phyloP scores from a whole-genome alignment of 1,140 invertebrate genomes.

The Drosophila ambigua region DNA sequence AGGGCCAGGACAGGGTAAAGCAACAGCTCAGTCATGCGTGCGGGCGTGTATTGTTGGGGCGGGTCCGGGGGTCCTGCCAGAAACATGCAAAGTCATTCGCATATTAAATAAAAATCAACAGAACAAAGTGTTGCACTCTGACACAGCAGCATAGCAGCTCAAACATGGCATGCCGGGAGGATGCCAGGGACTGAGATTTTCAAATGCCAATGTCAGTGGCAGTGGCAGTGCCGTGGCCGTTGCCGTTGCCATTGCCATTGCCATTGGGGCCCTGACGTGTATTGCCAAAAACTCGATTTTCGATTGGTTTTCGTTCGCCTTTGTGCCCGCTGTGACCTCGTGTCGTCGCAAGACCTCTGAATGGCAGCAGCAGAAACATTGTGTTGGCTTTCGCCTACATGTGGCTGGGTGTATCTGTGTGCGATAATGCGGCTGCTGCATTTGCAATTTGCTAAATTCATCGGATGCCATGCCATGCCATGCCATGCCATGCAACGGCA shows the following conservation, averaged over 20 bases:
- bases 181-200: slow-evolving; percentile 32
- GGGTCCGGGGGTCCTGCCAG: slow-evolving; percentile 19
- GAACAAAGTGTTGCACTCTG: slow-evolving; percentile 62
- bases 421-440: slow-evolving; percentile 60
- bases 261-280: slow-evolving; percentile 40
- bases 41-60: slow-evolving; percentile 24
- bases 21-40: slow-evolving; percentile 57
- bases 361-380: slow-evolving; percentile 40
- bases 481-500: slow-evolving; percentile 30
- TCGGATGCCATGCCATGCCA: neutral
- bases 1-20: neutral
- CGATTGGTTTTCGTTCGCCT: slow-evolving; percentile 54
- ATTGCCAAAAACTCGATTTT: slow-evolving; percentile 74
- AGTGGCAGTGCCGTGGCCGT: slow-evolving; percentile 12
- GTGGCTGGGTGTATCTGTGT: slow-evolving; percentile 19
- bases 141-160: slow-evolving; percentile 13
- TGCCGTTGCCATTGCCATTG: slow-evolving; percentile 50
- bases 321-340: slow-evolving; percentile 40
- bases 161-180: slow-evolving; percentile 14
- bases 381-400: slow-evolving; percentile 19
- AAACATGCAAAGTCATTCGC: slow-evolving; percentile 59
- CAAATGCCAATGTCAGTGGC: slow-evolving; percentile 55
- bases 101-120: slow-evolving; percentile 43
- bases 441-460: slow-evolving; percentile 70
- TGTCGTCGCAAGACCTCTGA: slow-evolving; percentile 43